Conservation (phyloP, 2,888 invertebrate species). For the Amblyjoppa fuscipennis region DNA sequence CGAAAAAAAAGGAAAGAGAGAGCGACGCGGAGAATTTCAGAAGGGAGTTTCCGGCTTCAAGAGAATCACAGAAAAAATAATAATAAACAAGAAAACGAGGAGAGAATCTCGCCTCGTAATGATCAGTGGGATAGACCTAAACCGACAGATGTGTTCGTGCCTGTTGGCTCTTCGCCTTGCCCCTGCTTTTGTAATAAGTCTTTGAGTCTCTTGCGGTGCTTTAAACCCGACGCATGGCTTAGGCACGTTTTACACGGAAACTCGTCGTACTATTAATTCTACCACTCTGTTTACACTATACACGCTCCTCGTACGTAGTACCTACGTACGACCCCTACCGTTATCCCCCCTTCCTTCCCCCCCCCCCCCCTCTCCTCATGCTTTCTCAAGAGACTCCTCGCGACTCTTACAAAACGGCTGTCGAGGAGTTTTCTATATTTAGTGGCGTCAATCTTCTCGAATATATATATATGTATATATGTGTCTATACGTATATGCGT, state of each 20-base stretch:
- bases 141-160: constrained; percentile 35
- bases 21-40: constrained; percentile 21
- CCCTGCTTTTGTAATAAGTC: constrained; percentile 36
- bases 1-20: not conserved
- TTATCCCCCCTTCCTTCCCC: not conserved
- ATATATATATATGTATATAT: not conserved
- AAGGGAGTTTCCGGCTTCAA: constrained; percentile 61
- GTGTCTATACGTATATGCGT: too few species aligned
- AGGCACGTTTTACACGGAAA: constrained; percentile 21
- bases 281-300: not conserved
- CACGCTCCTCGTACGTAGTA: not conserved
- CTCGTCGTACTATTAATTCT: constrained; percentile 34
- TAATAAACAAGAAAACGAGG: not conserved
- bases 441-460: constrained; percentile 29
- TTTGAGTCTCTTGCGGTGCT: constrained; percentile 57
- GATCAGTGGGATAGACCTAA: constrained; percentile 39
- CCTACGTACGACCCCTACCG: not conserved
- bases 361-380: not conserved
- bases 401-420: constrained; percentile 44
- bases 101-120: constrained; percentile 1
- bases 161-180: constrained; percentile 9
- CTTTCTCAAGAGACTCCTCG: constrained; percentile 14
- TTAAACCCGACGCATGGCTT: constrained; percentile 29
- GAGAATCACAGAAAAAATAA: constrained; percentile 40
- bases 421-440: constrained; percentile 39